These are phyloP conservation scores for Somateria mollissima DNA, from an alignment of 2,797 vertebrate species.

Conservation along the genomic window DNA sequence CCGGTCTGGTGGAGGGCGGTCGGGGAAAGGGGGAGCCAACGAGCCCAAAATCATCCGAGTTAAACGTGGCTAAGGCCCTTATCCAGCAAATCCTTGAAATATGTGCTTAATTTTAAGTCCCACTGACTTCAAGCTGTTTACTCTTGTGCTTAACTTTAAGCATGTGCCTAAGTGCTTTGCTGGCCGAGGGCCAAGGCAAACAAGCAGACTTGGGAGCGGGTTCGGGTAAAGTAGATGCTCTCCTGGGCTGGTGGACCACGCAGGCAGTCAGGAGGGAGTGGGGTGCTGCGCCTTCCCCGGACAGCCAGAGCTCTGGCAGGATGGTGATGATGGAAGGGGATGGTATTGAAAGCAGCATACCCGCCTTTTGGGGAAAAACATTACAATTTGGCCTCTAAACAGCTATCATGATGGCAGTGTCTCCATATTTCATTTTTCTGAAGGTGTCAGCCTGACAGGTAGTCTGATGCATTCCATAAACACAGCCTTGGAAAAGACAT, in stretches of 20 bases:
- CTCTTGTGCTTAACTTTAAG: constrained; percentile 67
- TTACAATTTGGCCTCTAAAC: fast-evolving
- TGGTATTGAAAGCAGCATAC: neutral
- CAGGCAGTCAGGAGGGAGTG: neutral
- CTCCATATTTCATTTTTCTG: neutral
- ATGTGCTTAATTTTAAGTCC: constrained; percentile 65
- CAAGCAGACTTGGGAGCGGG: constrained; percentile 9
- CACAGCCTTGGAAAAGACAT: neutral
- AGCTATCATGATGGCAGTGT: neutral
- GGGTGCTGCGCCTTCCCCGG: neutral
- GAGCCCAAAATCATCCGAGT: constrained; percentile 42
- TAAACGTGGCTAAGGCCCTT: constrained; percentile 40
- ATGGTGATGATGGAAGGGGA: neutral
- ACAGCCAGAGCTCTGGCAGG: neutral
- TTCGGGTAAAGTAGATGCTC: neutral
- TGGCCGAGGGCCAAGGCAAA: constrained; percentile 55
- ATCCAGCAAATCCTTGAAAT: constrained; percentile 66
- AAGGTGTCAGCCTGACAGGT: neutral
- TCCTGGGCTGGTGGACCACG: neutral
- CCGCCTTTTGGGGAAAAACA: fast-evolving
- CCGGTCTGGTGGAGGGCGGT: neutral
- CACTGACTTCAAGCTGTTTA: constrained; percentile 61
- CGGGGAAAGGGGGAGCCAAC: neutral
- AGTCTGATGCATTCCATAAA: neutral
- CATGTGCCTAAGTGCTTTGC: constrained; percentile 62